phyloP scores from a whole-genome alignment of 2,888 invertebrate species.

The Neoaliturus tenellus region DNA sequence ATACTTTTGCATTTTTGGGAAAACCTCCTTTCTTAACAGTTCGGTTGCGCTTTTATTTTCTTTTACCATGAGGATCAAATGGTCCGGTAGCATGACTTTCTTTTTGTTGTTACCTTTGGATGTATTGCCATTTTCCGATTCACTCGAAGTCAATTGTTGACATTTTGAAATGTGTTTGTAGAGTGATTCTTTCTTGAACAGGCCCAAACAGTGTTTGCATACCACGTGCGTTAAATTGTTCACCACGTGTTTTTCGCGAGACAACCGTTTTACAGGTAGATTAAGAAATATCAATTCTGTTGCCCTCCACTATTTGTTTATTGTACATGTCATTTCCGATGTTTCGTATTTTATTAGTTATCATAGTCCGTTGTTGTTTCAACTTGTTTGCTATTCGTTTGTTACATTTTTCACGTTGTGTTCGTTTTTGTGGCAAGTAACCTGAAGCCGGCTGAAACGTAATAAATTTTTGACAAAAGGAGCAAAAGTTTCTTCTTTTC shows the following conservation, averaged over 20 bases:
- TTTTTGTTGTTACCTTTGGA: background rate
- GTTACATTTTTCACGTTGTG: too few relatives aligned
- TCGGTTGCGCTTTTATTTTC: background rate
- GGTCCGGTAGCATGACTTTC: background rate
- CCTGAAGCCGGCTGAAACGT: too few relatives aligned
- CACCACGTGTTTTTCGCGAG: background rate
- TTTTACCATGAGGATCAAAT: background rate
- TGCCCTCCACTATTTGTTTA: too few relatives aligned
- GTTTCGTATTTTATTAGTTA: too few relatives aligned
- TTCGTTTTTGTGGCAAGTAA: too few relatives aligned
- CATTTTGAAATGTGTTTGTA: background rate
- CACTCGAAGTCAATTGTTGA: background rate
- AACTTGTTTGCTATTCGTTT: too few relatives aligned
- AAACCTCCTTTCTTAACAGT: background rate
- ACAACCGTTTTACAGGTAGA: background rate
- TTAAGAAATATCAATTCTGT: too few relatives aligned
- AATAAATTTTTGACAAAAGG: too few relatives aligned
- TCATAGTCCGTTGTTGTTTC: too few relatives aligned
- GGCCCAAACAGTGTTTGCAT: background rate
- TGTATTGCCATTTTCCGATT: background rate
- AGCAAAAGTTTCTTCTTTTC: too few relatives aligned
- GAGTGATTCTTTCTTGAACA: background rate
- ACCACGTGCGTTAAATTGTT: background rate
- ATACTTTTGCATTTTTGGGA: conserved; percentile 1
- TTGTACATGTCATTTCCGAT: too few relatives aligned